Evolutionary conservation across 2,888 invertebrate species (phyloP).

Genomic region (Dermolepida albohirtum): DNA sequence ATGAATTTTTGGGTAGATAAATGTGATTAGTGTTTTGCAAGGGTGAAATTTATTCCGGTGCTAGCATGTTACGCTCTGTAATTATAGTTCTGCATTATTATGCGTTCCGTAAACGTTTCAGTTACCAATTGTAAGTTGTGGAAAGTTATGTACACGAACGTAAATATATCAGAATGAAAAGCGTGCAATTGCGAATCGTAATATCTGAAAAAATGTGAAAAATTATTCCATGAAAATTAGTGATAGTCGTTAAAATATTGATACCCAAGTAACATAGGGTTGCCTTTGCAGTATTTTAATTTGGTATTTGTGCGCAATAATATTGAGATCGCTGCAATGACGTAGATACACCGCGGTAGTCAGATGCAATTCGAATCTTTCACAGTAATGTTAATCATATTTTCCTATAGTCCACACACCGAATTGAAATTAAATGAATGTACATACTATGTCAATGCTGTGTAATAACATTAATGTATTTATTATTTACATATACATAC

Average conservation of each 20-base stretch:
- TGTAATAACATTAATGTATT: constrained; percentile 36
- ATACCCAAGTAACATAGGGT: constrained; percentile 47
- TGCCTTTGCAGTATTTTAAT: constrained; percentile 48
- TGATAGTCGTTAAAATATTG: constrained; percentile 29
- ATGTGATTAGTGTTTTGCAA: no score
- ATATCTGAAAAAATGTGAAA: constrained; percentile 8
- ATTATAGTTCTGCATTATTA: no score
- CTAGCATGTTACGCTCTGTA: no score
- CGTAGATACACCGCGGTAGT: constrained; percentile 2
- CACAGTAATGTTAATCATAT: constrained; percentile 2
- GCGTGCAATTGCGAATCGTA: not conserved
- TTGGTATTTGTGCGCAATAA: constrained; percentile 40
- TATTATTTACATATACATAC: constrained; percentile 32
- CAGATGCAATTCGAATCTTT: constrained; percentile 1
- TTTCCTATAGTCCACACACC: not conserved
- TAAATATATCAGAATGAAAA: constrained; percentile 7
- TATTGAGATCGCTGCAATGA: constrained; percentile 2
- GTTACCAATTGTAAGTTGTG: constrained; percentile 11
- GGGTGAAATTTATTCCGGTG: no score
- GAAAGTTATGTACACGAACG: constrained; percentile 3
- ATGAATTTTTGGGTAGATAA: constrained; percentile 6
- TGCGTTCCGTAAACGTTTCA: not conserved
- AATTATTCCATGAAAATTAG: constrained; percentile 32
- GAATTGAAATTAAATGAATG: constrained; percentile 16
- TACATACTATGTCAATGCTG: constrained; percentile 30